A percentile compares a stretch with the other conserved stretches of the same genome.
These are phyloP conservation scores for Bombyx mori DNA, from an alignment of 1,140 invertebrate genomes.

Conservation along the genomic window ASM3026992v2 NC_085111.1:5123001-5123500, in stretches of 20 bases:
- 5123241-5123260: too few relatives aligned
- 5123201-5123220: too few relatives aligned
- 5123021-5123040: background rate
- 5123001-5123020: too few relatives aligned
- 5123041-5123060: conserved; percentile 17
- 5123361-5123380: background rate
- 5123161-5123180: conserved; percentile 11
- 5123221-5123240: too few relatives aligned
- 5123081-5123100: conserved; percentile 21
- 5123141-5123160: conserved; percentile 33
- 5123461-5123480: too few relatives aligned
- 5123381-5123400: background rate
- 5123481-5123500: too few relatives aligned
- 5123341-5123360: background rate
- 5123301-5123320: too few relatives aligned
- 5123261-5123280: too few relatives aligned
- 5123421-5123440: background rate
- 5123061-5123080: conserved; percentile 43
- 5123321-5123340: too few relatives aligned
- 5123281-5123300: too few relatives aligned
- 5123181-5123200: background rate
- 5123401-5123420: background rate
- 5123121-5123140: conserved; percentile 15
- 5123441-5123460: too few relatives aligned
- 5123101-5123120: conserved; percentile 17